Base-by-base conservation (phyloP, 2,888 invertebrate species). In the Amitus sp. region DNA sequence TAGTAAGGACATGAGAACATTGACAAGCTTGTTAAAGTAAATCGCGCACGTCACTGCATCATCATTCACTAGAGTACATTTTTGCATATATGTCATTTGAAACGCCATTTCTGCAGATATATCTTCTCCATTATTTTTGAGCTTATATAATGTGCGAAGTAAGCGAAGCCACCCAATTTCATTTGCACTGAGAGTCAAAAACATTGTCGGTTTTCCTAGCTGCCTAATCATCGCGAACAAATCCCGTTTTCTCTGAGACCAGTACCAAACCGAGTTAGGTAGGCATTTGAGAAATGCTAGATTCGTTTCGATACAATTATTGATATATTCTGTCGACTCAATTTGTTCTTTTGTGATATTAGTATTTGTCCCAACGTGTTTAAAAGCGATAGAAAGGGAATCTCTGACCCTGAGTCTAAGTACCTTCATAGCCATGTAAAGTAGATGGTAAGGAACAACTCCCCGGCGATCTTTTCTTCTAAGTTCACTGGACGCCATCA, bases 211-310 rank as follows among this genome's bases (percentile, higher is more conserved):
- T 63, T 66, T 69, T 9, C 81, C 81, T 12, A 75, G 64, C 68
- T 83, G 82, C 23, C 81, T 43, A 12, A 82, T 82, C 77, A 80
- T 81, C 10, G 81, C 79, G 52, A 81, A 82, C 40, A 82, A 64
- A 67, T 82, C 77, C 68, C 69, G 73, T 73, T 82, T 82, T 1
- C 77, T 54, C 46, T 72, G 55, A 27, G 71, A 40, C 82, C 82
- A 81, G 70, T 73, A 82, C 67, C 68, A 73, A 51, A 68, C 57
- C 33, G 79, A 81, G 72, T 80, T 81, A 62, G 79, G 80, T 45
- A 82, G 74, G 1, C 64, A 71, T 9, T 70, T 64, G 18, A 65
- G 23, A 70, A 79, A 82, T 17, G 79, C 75, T 12, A 82, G 68
- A 56, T 82, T 72, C 45, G 66, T 65, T 74, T 79, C 73, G 20